Evolutionary conservation across 2,888 invertebrate genomes (phyloP).

Genomic region (Dorcus hopei): DNA sequence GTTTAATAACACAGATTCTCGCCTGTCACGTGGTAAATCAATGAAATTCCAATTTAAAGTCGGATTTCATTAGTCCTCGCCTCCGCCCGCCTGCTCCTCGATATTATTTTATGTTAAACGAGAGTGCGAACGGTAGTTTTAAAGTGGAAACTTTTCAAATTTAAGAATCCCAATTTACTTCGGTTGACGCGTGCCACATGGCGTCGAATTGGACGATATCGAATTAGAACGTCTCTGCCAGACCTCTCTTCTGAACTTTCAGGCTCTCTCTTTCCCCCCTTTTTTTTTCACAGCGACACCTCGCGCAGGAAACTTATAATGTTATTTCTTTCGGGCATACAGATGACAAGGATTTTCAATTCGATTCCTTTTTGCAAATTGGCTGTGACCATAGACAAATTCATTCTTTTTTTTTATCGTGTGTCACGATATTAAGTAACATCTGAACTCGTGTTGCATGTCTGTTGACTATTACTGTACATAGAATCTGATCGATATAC

Average conservation of each 20-base stretch:
- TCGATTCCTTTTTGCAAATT: no score
- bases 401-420: no score
- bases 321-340: constrained; percentile 15
- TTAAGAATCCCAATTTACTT: constrained; percentile 35
- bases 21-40: constrained; percentile 35
- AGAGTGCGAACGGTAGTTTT: constrained; percentile 27
- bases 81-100: constrained; percentile 12
- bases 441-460: no score
- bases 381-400: no score
- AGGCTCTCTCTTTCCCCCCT: no score
- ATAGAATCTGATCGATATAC: no score
- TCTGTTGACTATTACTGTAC: no score
- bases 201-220: constrained; percentile 23
- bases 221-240: constrained; percentile 20
- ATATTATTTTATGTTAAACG: constrained; percentile 31
- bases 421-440: no score
- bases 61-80: constrained; percentile 33
- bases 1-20: constrained; percentile 36
- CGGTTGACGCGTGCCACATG: constrained; percentile 30
- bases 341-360: no score
- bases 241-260: constrained; percentile 12
- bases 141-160: constrained; percentile 35
- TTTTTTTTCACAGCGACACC: no score
- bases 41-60: constrained; percentile 42
- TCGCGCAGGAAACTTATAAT: constrained; percentile 12